Conservation (phyloP, 2,888 invertebrate genomes). For the Camponotus fellah region DNA sequence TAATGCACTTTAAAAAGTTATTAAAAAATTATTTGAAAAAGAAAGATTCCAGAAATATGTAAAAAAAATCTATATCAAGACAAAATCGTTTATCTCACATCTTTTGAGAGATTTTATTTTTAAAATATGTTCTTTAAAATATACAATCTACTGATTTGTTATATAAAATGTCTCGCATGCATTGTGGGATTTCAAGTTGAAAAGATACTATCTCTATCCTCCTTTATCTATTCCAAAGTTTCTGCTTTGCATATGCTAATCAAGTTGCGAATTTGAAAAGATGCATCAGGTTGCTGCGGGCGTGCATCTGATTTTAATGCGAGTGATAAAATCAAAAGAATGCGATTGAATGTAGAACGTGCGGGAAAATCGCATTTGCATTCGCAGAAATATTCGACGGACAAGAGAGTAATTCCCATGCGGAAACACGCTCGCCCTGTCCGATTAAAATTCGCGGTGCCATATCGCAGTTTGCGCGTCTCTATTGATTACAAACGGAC, state of each 20-base stretch:
- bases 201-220: slow-evolving; percentile 1
- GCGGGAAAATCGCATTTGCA: slow-evolving; percentile 47
- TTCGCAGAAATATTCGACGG: not conserved
- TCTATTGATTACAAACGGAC: slow-evolving; percentile 67
- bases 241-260: slow-evolving; percentile 32
- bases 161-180: not conserved
- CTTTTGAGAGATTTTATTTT: not conserved
- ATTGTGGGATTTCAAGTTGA: not conserved
- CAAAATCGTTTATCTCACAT: not conserved
- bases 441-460: slow-evolving; percentile 68
- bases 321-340: slow-evolving; percentile 30
- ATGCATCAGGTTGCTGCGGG: slow-evolving; percentile 27
- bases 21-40: not conserved
- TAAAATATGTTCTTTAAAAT: not conserved
- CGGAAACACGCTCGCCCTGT: slow-evolving; percentile 59
- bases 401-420: slow-evolving; percentile 40
- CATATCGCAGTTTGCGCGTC: slow-evolving; percentile 53
- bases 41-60: not conserved
- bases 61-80: not conserved
- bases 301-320: slow-evolving; percentile 10
- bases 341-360: slow-evolving; percentile 22
- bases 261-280: slow-evolving; percentile 29
- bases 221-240: not conserved
- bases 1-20: not conserved
- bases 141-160: not conserved